phyloP scores from a whole-genome alignment of 1,140 invertebrate genomes.

The Galleria mellonella region DNA sequence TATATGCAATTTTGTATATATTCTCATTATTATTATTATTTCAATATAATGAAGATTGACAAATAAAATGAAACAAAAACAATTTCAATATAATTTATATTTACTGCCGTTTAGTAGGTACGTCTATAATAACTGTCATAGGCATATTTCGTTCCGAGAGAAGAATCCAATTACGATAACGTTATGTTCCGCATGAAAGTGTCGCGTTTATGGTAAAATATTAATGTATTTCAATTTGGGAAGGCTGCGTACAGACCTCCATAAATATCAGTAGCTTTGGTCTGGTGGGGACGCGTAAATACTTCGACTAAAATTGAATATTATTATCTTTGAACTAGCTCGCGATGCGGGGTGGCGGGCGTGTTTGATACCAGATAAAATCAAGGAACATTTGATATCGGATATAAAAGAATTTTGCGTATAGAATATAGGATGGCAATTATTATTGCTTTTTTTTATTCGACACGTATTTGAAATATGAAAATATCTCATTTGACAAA shows the following conservation, averaged over 20 bases:
- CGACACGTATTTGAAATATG: too few relatives aligned
- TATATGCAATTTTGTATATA: too few relatives aligned
- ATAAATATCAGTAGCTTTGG: conserved; percentile 63
- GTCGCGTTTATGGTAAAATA: conserved; percentile 73
- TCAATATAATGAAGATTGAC: too few relatives aligned
- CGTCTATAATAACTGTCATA: conserved; percentile 9
- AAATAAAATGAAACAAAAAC: too few relatives aligned
- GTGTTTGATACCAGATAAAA: conserved; percentile 20
- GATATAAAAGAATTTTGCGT: too few relatives aligned
- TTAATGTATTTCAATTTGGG: conserved; percentile 74
- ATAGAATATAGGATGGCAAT: too few relatives aligned
- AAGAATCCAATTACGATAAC: conserved; percentile 72
- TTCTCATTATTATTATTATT: too few relatives aligned
- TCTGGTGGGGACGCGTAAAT: conserved; percentile 58
- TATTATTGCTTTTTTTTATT: too few relatives aligned
- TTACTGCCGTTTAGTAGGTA: too few relatives aligned
- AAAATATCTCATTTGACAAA: too few relatives aligned
- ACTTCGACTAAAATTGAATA: conserved; percentile 64
- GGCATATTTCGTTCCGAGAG: conserved; percentile 48
- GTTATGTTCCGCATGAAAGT: conserved; percentile 69
- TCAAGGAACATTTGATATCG: conserved; percentile 1
- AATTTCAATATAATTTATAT: too few relatives aligned
- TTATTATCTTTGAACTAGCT: conserved; percentile 48
- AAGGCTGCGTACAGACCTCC: conserved; percentile 60
- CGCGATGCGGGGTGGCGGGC: too few relatives aligned